Evolutionary conservation across 2,797 vertebrate species (phyloP).

Genomic region (Micropoecilia bifurca): DNA sequence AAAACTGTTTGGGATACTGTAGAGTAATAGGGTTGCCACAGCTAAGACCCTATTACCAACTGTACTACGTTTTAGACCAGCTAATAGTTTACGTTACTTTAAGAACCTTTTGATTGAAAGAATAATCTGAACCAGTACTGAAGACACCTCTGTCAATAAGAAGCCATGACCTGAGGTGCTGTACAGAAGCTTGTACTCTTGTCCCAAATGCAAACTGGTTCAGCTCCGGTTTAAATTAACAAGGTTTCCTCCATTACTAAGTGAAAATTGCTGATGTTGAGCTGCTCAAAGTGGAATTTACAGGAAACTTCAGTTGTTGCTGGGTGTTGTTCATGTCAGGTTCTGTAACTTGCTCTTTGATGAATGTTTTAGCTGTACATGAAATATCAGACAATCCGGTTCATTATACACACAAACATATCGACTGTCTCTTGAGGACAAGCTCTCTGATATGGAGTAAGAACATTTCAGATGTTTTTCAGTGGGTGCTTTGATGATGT

Average conservation of each 20-base stretch:
- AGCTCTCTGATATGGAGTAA: slow-evolving; percentile 22
- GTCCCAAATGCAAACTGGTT: not conserved
- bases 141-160: not conserved
- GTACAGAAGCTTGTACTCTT: not conserved
- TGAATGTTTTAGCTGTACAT: slow-evolving; percentile 59
- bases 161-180: not conserved
- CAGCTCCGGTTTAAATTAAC: not conserved
- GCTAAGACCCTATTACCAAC: not conserved
- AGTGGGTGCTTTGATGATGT: slow-evolving; percentile 51
- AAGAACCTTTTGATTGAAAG: not conserved
- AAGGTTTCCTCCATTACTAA: not conserved
- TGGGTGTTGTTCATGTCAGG: slow-evolving; percentile 24
- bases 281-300: slow-evolving; percentile 15
- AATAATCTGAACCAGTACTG: not conserved
- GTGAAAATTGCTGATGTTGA: slow-evolving; percentile 13
- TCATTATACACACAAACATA: slow-evolving; percentile 38
- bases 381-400: slow-evolving; percentile 43
- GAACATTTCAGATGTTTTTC: slow-evolving; percentile 17
- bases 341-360: slow-evolving; percentile 56
- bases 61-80: not conserved
- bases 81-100: not conserved
- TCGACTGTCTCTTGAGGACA: slow-evolving; percentile 22
- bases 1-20: no score
- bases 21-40: not conserved
- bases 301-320: slow-evolving; percentile 26